Evolutionary conservation across 2,888 invertebrate species (phyloP).

Genomic region (Pantelozetes paolii): DNA sequence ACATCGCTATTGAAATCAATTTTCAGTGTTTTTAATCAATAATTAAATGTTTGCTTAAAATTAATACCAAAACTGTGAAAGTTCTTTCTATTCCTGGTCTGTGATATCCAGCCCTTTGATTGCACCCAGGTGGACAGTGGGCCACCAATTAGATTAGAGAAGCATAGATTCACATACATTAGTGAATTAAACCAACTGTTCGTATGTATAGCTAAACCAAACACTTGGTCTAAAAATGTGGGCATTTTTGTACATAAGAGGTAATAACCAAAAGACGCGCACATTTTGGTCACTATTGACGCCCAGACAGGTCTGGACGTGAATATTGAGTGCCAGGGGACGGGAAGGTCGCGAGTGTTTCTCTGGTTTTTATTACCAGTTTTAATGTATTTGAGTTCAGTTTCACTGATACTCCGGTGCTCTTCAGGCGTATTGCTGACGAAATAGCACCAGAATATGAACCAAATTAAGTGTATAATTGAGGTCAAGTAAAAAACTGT

Average conservation of each 20-base stretch:
- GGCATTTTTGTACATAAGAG: conserved; percentile 38
- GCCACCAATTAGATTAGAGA: neutral
- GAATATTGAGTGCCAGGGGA: conserved; percentile 29
- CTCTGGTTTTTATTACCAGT: neutral
- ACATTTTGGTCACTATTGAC: conserved; percentile 13
- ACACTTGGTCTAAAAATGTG: conserved; percentile 6
- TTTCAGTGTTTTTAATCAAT: neutral
- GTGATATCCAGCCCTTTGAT: neutral
- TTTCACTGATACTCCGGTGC: neutral
- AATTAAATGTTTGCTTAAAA: neutral
- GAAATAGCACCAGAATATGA: neutral
- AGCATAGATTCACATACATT: neutral
- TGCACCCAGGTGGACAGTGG: neutral
- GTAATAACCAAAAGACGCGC: conserved; percentile 37
- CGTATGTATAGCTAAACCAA: conserved; percentile 24
- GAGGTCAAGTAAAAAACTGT: conserved; percentile 29
- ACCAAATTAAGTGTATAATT: conserved; percentile 4
- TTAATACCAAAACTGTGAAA: conserved; percentile 5
- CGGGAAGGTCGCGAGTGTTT: neutral
- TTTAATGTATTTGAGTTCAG: conserved; percentile 8
- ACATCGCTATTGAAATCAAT: neutral
- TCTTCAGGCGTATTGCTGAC: conserved; percentile 24
- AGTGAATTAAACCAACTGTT: conserved; percentile 30
- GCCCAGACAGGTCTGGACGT: conserved; percentile 6
- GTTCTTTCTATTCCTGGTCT: conserved; percentile 7